Evolutionary conservation across 1,140 invertebrate species (phyloP).

Genomic region (Dinoponera quadriceps): DNA sequence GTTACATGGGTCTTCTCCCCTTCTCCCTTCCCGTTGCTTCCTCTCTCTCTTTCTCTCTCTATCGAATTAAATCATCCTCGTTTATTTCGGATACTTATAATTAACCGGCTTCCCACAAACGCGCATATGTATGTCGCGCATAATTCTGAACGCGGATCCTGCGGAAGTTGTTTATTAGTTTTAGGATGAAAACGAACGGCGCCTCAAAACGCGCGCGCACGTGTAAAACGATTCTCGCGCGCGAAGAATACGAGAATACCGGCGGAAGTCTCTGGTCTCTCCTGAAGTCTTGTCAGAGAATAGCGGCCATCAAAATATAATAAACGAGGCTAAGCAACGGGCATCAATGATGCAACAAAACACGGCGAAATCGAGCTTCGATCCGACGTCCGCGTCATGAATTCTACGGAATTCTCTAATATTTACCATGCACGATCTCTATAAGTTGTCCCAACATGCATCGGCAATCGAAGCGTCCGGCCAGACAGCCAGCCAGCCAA

Average conservation of each 20-base stretch:
- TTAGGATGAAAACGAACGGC: background rate
- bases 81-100: background rate
- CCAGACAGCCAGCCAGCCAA: background rate
- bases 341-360: constrained; percentile 30
- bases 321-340: background rate
- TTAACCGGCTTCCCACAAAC: background rate
- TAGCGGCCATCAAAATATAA: constrained; percentile 5
- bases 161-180: background rate
- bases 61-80: background rate
- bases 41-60: no score
- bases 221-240: background rate
- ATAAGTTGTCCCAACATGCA: constrained; percentile 31
- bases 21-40: no score
- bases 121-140: no score
- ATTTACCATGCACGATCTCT: constrained; percentile 42
- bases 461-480: constrained; percentile 36
- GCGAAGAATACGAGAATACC: no score
- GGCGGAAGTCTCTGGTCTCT: no score
- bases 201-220: no score
- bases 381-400: constrained; percentile 14
- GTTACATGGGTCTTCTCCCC: background rate
- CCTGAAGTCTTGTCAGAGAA: background rate
- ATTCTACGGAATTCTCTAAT: constrained; percentile 51
- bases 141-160: background rate
- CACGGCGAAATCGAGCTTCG: constrained; percentile 1